Conservation (phyloP, 2,888 invertebrate species). For the Drosophila nigricruria region DNA sequence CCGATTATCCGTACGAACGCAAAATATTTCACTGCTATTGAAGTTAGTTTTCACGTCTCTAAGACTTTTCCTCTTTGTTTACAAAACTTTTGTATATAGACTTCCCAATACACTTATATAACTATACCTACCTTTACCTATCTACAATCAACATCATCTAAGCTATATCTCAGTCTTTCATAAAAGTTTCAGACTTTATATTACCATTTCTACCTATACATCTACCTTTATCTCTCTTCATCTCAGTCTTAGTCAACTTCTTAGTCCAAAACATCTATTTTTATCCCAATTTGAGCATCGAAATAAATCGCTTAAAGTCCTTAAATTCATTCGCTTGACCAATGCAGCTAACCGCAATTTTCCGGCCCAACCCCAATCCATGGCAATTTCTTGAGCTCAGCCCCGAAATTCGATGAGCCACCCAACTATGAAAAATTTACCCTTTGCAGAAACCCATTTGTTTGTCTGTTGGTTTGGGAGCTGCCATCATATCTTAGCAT, state of each 20-base stretch:
- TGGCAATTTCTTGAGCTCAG: background rate
- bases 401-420: conserved; percentile 42
- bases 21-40: no score
- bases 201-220: background rate
- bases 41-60: no score
- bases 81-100: no score
- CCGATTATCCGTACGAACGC: no score
- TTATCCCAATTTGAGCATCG: background rate
- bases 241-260: background rate
- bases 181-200: background rate
- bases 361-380: background rate
- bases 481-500: conserved; percentile 74
- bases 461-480: conserved; percentile 66
- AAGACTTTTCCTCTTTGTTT: no score
- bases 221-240: background rate
- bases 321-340: conserved; percentile 36
- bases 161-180: background rate
- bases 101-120: no score
- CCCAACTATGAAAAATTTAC: conserved; percentile 77
- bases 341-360: conserved; percentile 38
- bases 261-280: background rate
- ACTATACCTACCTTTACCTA: no score
- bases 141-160: background rate
- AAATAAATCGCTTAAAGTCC: conserved; percentile 27
- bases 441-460: conserved; percentile 76